Evolutionary conservation across 2,888 invertebrate genomes (phyloP), one percentile per base, ranked within the genome.

Genomic region (Phyllotreta cruciferae): DNA sequence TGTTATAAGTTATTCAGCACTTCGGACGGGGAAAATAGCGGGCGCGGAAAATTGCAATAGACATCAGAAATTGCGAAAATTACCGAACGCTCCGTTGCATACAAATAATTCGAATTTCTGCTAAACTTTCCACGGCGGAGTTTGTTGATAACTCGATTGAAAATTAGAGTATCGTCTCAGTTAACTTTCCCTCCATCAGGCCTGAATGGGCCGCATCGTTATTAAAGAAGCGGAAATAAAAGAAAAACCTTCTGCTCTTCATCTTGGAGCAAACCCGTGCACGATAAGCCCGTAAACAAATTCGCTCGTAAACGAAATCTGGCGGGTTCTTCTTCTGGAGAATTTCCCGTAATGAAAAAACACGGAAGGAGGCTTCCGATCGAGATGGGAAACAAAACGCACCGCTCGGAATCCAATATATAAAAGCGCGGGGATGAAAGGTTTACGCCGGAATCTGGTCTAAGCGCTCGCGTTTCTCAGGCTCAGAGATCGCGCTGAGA

Each of bases 371-470:
- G 13, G 42, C 13, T 42, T 3, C 10, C 13, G 13, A 10, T 42
- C 10, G n/a, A 24, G 24, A 24, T 24, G 24, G 53, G 54, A 58
- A 57, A 68, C 63, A 62, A 69, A 69, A 70, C 66, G 65, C 70
- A 64, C 66, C 67, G 62, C 67, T 37, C 63, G 64, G 47, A 67
- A 64, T 62, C 60, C 56, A 63, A 69, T 69, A 66, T 67, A 69
- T 67, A 56, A 63, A 66, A 34, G 14, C 55, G 55, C 64, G 65
- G 65, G 71, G 70, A 71, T 71, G 72, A 70, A 66, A 67, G 67
- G 70, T 67, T 71, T 64, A 60, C 66, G 66, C 56, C 67, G 67
- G 70, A 71, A 74, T 71, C 70, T 71, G 50, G 63, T 66, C 68
- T 74, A 74, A 74, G 73, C 73, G 24, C 24, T 24, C 24, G 24